These are phyloP conservation scores for Myotis vivesi DNA, from an alignment of 2,797 vertebrate genomes.

Conservation along the genomic window DNA sequence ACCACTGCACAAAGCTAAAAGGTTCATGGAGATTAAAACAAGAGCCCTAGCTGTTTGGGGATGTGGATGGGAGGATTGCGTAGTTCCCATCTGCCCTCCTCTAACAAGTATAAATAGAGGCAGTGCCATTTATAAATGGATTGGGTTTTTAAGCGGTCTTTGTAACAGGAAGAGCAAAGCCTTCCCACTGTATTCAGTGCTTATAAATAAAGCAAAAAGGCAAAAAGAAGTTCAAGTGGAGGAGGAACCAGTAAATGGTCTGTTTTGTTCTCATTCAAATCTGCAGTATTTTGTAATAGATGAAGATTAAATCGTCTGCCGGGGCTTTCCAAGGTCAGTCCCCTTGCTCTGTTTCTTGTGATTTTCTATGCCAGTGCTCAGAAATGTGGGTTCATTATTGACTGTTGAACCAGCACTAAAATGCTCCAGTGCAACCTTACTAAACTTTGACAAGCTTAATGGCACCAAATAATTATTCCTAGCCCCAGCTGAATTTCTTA, in stretches of 20 bases:
- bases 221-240: slow-evolving; percentile 9
- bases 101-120: neutral
- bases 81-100: neutral
- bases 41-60: neutral
- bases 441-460: neutral
- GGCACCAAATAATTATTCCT: slow-evolving; percentile 49
- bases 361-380: neutral
- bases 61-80: neutral
- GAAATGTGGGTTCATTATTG: slow-evolving; percentile 4
- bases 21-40: neutral
- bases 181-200: neutral
- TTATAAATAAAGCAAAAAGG: slow-evolving; percentile 14
- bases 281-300: neutral
- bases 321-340: neutral
- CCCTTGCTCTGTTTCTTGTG: slow-evolving; percentile 4
- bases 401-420: neutral
- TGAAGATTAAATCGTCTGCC: neutral
- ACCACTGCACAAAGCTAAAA: neutral
- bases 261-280: neutral
- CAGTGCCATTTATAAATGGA: neutral
- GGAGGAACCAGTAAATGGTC: neutral
- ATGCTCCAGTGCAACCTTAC: neutral
- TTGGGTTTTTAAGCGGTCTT: neutral
- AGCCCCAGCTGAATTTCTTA: slow-evolving; percentile 12
- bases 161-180: slow-evolving; percentile 5